These are phyloP conservation scores for Atherinomorus stipes DNA, from an alignment of 2,113 vertebrate species.

Conservation along the genomic window DNA sequence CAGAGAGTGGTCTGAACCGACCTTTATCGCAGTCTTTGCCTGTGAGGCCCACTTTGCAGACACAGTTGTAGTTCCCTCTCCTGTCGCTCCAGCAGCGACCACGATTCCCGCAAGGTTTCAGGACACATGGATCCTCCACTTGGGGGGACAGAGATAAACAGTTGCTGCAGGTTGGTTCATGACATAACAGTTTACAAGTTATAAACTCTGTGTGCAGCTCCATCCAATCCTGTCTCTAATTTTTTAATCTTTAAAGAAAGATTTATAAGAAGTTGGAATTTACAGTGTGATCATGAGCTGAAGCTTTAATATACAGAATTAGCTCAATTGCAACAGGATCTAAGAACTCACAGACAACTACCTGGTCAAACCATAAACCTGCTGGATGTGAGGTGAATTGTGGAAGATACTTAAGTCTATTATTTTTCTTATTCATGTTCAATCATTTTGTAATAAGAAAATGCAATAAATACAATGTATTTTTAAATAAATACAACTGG, in stretches of 20 bases:
- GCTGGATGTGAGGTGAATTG: too few relatives aligned
- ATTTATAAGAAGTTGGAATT: background rate
- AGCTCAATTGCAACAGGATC: too few relatives aligned
- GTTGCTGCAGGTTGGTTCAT: background rate
- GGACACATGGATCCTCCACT: constrained; percentile 94
- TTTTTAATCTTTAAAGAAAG: background rate
- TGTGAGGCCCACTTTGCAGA: constrained; percentile 94
- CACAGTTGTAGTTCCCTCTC: constrained; percentile 92
- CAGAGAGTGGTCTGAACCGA: constrained; percentile 39
- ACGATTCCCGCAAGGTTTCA: constrained; percentile 92
- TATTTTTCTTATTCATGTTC: too few relatives aligned
- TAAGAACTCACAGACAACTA: too few relatives aligned
- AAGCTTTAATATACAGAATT: too few relatives aligned
- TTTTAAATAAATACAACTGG: too few relatives aligned
- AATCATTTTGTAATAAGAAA: too few relatives aligned
- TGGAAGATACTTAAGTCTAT: too few relatives aligned
- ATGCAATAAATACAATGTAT: too few relatives aligned
- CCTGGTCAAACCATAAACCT: too few relatives aligned
- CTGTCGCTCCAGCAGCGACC: constrained; percentile 89
- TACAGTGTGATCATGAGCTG: too few relatives aligned
- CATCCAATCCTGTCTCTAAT: background rate
- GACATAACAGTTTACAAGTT: background rate
- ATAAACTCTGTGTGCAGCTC: background rate
- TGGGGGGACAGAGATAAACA: constrained; percentile 60
- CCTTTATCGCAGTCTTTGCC: constrained; percentile 93